Evolutionary conservation across 1,140 invertebrate genomes (phyloP), one percentile per base, ranked within the genome.

Genomic region (Listronotus bonariensis): DNA sequence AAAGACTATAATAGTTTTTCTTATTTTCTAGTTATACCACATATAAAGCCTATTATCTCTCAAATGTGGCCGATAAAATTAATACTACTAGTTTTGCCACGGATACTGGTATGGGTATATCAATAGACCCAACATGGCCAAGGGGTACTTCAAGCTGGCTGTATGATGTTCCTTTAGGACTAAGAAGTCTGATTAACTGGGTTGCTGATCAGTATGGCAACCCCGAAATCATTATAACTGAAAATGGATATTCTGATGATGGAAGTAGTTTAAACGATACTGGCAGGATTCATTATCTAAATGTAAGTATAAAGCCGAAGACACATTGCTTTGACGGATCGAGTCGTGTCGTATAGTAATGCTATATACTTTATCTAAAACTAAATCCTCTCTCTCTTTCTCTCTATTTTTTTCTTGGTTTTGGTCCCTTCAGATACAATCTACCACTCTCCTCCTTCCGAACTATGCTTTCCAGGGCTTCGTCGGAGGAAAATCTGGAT

Each of bases 181-280:
- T 88, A 11, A 76, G 85, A 38, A 74, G 79, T 31, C 11, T 83
- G 31, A 73, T 90, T 14, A 85, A 85, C 46, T 87, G 85, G 82
- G 81, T 92, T 8, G 79, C 80, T 42, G 71, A 78, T 0, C 76
- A 82, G 6, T 92, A 89, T 69, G 76, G 82, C 51, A 86, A 89
- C 73, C 81, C 84, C 0, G 69, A 70, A 10, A 63, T 72, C 42
- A 26, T 64, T 4, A 69, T 72, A 18, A 71, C 65, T 2, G 71
- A 72, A 67, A 72, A 71, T 56, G 72, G 72, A 3, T 60, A 59
- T 36, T 51, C 70, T 11, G 71, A 73, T 64, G 34, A 42, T 20
- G 64, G 51, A 12, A 57, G 36, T 53, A 61, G 38, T 12, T 36
- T 63, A 40, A 34, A 65, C 17, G 68, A 70, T 49, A 38, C 32